A percentile compares a stretch with the other conserved stretches of the same genome.
Conservation (phyloP, 37 sponge, comb jelly and placozoan species). For the Geodia barretti region DNA sequence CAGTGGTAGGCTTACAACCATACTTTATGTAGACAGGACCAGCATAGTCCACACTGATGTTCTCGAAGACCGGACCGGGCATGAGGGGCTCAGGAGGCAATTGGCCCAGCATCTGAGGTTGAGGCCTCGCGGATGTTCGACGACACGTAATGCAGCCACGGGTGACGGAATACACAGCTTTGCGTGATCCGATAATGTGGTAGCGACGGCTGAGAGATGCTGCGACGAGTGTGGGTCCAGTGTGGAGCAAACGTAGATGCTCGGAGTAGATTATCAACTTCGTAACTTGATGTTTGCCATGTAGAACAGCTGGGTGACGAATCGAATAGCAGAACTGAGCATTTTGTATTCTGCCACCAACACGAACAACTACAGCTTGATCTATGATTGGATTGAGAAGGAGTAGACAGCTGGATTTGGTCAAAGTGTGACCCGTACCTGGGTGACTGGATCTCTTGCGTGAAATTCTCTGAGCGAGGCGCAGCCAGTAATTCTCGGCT, state of each 20-base stretch:
- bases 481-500: constrained; percentile 6
- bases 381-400: constrained; percentile 40
- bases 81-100: constrained; percentile 36
- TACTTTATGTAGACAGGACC: constrained; percentile 39
- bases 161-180: constrained; percentile 30
- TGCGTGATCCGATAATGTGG: not conserved
- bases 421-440: no score
- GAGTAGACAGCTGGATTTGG: constrained; percentile 3
- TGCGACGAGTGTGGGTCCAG: constrained; percentile 19
- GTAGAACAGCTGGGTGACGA: constrained; percentile 36
- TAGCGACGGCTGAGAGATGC: constrained; percentile 20
- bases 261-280: constrained; percentile 31
- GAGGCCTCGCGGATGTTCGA: constrained; percentile 18
- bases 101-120: constrained; percentile 37
- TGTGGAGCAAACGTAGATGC: constrained; percentile 30
- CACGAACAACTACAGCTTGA: constrained; percentile 17
- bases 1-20: constrained; percentile 6
- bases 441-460: not conserved
- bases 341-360: constrained; percentile 37
- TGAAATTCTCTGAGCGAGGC: not conserved
- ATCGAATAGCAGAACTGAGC: constrained; percentile 11
- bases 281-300: constrained; percentile 20
- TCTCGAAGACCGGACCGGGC: constrained; percentile 32
- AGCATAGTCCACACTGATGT: constrained; percentile 59
- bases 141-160: constrained; percentile 42